Evolutionary conservation across 2,797 vertebrate species (phyloP).

Genomic region (Micromesistius poutassou): DNA sequence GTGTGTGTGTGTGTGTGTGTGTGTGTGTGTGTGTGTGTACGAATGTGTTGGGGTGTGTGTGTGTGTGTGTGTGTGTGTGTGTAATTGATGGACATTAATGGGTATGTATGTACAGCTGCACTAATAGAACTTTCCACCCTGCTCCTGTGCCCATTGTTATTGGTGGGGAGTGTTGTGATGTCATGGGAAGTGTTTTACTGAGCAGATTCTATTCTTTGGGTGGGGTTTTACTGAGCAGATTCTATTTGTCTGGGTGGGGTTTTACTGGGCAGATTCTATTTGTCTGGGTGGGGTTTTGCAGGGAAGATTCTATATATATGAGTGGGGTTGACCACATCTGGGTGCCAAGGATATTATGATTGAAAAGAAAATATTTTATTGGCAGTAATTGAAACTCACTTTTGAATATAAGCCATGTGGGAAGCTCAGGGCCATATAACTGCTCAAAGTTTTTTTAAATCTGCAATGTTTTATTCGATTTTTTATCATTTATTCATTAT

Average conservation of each 20-base stretch:
- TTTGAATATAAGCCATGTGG: conserved; percentile 2
- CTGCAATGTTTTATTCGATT: not conserved
- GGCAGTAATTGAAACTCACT: not conserved
- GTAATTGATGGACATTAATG: conserved; percentile 32
- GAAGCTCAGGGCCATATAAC: conserved; percentile 1
- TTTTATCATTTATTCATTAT: not conserved
- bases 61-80: conserved; percentile 27
- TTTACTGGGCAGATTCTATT: not conserved
- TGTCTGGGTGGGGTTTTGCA: not conserved
- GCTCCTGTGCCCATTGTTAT: conserved; percentile 35
- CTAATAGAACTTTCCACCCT: conserved; percentile 37
- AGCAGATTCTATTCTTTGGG: conserved; percentile 8
- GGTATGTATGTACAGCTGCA: conserved; percentile 27
- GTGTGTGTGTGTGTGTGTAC: conserved; percentile 19
- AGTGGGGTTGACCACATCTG: not conserved
- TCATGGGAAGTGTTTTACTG: conserved; percentile 18
- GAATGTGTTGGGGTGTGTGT: conserved; percentile 28
- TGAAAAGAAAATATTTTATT: not conserved
- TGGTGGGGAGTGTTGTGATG: conserved; percentile 40
- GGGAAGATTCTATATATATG: too few species aligned
- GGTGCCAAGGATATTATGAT: conserved; percentile 5
- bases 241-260: not conserved
- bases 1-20: conserved; percentile 21
- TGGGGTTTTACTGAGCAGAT: conserved; percentile 7
- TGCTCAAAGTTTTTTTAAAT: not conserved